phyloP scores from a whole-genome alignment of 2,888 invertebrate species.

The Xestoiulus laeticollis region DNA sequence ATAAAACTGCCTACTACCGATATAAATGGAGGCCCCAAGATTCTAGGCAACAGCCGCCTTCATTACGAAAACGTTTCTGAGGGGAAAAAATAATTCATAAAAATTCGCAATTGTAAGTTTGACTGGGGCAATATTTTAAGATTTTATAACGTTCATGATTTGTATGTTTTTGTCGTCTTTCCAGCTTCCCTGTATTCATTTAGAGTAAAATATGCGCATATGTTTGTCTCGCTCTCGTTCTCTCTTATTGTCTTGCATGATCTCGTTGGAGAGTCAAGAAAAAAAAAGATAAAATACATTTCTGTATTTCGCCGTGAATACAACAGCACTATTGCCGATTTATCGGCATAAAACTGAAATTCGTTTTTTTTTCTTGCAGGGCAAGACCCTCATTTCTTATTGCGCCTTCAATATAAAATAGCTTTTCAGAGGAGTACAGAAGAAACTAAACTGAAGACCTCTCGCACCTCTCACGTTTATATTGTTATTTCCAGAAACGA shows the following conservation, averaged over 20 bases:
- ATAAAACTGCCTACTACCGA: not conserved
- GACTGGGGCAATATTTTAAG: constrained; percentile 43
- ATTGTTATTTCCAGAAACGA: constrained; percentile 29
- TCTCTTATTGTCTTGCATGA: constrained; percentile 36
- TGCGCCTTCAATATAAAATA: constrained; percentile 28
- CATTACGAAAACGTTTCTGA: constrained; percentile 6
- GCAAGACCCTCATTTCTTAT: constrained; percentile 15
- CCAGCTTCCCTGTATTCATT: constrained; percentile 32
- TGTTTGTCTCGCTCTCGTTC: constrained; percentile 40
- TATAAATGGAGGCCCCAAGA: not conserved
- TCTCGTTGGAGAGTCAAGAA: constrained; percentile 28
- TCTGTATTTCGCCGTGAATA: constrained; percentile 22
- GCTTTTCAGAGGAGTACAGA: not conserved
- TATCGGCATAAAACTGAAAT: constrained; percentile 48
- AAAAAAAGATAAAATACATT: constrained; percentile 46
- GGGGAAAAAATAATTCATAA: not conserved
- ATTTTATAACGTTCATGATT: constrained; percentile 42
- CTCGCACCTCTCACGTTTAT: constrained; percentile 37
- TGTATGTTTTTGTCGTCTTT: constrained; percentile 42
- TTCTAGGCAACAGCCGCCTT: not conserved
- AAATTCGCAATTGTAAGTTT: constrained; percentile 45
- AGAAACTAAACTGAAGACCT: constrained; percentile 34
- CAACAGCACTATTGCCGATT: constrained; percentile 39
- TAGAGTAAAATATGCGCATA: constrained; percentile 45
- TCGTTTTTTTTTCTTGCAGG: not conserved